Evolutionary conservation across 2,113 vertebrate genomes (phyloP), one percentile per base, ranked within the genome.

Genomic region (Procapra przewalskii): DNA sequence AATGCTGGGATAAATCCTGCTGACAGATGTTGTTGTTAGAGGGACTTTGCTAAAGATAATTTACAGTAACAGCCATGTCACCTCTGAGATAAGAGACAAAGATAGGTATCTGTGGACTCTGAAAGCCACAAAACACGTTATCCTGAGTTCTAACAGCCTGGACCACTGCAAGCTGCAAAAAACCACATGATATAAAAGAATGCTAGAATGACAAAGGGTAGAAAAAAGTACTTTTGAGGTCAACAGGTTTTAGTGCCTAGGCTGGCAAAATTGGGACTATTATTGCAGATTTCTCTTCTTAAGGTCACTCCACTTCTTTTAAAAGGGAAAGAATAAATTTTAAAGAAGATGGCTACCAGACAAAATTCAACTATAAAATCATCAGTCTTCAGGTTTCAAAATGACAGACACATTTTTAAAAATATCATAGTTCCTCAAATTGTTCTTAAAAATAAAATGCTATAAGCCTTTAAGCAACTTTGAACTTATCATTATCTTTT

Each of bases 11-110:
- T 96, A 79, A 97, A 85, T 91, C 17, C 36, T 86, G 48, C 17
- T 82, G 59, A 90, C 84, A 88, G 23, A 77, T 15, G 6, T 43
- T 77, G 71, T 14, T 77, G 71, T 77, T 77, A 43, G n/a, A 94
- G 21, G 13, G 27, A 59, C 33, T 95, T 92, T 29, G 33, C 54
- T 82, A 31, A 96, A 93, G 80, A 96, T 83, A 96, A 98, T 96
- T 90, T 95, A 62, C 62, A 91, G 33, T 60, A 33, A 54, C 90
- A 88, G 13, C 5, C 13, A n/a, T 55, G 27, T 64, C 67, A 86
- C 52, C 36, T 91, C 59, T 17, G 64, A 33, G 62, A 52, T 81
- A 7, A 97, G 27, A 93, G 75, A 64, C 31, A 87, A 67, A 77
- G 62, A 82, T 5, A 79, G 45, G 92, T 55, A 57, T 6, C 17